Evolutionary conservation across 2,888 invertebrate species (phyloP).

Genomic region (Priocnemis perturbator): DNA sequence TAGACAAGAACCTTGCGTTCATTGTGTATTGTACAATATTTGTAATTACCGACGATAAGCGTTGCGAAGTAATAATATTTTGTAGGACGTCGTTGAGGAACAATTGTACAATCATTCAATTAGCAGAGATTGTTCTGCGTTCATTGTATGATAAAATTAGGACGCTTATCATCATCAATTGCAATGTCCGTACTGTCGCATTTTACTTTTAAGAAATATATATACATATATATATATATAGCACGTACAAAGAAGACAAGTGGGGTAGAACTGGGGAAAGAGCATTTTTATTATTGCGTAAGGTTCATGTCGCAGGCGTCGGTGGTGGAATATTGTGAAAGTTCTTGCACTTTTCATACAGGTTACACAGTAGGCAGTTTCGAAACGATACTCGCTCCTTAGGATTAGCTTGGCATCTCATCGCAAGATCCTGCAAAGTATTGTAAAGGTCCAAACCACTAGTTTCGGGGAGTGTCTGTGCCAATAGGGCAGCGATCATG

Average conservation of each 20-base stretch:
- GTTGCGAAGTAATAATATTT: constrained; percentile 8
- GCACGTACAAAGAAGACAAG: not conserved
- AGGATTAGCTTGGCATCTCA: constrained; percentile 26
- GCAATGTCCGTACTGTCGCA: constrained; percentile 14
- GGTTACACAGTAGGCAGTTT: constrained; percentile 19
- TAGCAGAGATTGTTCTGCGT: too few relatives aligned
- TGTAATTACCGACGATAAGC: constrained; percentile 18
- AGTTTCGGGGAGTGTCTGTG: constrained; percentile 29
- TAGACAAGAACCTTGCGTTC: constrained; percentile 24
- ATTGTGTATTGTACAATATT: constrained; percentile 6
- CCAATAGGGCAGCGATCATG: constrained; percentile 11
- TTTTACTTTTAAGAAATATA: constrained; percentile 23
- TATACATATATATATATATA: too few relatives aligned
- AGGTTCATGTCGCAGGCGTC: constrained; percentile 18
- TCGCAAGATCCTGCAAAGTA: constrained; percentile 28
- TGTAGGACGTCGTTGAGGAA: not conserved
- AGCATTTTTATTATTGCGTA: constrained; percentile 40
- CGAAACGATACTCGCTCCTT: constrained; percentile 23
- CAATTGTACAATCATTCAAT: not conserved
- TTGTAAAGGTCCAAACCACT: constrained; percentile 20
- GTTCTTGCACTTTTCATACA: constrained; percentile 24
- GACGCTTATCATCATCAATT: constrained; percentile 11
- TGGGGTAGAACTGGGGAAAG: constrained; percentile 17
- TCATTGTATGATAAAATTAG: not conserved
- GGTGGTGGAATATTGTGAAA: constrained; percentile 17